Percentiles rank a stretch among this genome's conserved stretches.
Evolutionary conservation across 2,888 invertebrate genomes (phyloP).

Genomic region (Tachina grossa): DNA sequence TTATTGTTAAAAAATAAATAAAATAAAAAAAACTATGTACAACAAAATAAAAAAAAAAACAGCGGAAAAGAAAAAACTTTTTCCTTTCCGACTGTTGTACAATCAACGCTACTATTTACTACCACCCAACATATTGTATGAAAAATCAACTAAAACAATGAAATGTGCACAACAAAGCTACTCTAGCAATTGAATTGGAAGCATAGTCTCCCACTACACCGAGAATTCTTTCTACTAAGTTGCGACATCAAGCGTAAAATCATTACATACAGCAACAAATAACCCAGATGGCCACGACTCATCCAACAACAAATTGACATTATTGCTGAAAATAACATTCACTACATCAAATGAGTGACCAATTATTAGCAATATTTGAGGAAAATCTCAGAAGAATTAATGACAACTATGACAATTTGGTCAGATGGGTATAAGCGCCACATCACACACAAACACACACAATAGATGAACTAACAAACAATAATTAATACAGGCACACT

Average conservation of each 20-base stretch:
- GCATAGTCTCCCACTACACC: background rate
- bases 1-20: constrained; percentile 35
- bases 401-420: no score
- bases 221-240: constrained; percentile 12
- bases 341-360: no score
- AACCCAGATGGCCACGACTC: background rate
- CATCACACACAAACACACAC: constrained; percentile 16
- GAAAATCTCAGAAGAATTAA: no score
- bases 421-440: background rate
- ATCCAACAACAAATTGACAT: no score
- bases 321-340: no score
- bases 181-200: background rate
- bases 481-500: constrained; percentile 65
- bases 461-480: constrained; percentile 34
- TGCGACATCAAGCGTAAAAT: constrained; percentile 41
- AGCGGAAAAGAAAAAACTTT: constrained; percentile 12
- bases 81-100: constrained; percentile 6
- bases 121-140: constrained; percentile 14
- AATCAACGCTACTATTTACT: background rate
- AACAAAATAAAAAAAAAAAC: background rate
- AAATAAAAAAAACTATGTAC: background rate
- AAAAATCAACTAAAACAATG: constrained; percentile 5
- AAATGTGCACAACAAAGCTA: constrained; percentile 22
- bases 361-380: no score
- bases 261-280: constrained; percentile 23